Evolutionary conservation across 2,888 invertebrate genomes (phyloP).

Genomic region (Buathra laborator): DNA sequence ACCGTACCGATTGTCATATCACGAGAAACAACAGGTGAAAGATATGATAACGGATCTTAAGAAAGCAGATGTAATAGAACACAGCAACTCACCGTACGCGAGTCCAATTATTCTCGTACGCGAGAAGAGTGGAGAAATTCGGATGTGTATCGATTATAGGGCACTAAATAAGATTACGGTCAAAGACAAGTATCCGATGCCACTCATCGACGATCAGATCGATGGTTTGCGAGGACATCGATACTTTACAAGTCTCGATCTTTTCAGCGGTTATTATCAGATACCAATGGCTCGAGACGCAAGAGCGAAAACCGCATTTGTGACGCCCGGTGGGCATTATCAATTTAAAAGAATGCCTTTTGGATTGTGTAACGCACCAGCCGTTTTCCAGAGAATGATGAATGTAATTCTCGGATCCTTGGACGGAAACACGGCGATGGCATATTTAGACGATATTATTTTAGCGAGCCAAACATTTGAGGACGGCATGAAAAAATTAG

Average conservation of each 20-base stretch:
- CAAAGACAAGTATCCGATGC: constrained; percentile 78
- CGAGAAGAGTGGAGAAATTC: constrained; percentile 69
- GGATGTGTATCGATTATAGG: constrained; percentile 73
- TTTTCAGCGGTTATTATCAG: constrained; percentile 78
- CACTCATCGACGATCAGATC: constrained; percentile 80
- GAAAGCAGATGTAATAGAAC: constrained; percentile 62
- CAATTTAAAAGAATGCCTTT: constrained; percentile 82
- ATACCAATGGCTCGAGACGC: constrained; percentile 76
- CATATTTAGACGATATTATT: constrained; percentile 72
- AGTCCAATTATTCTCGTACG: constrained; percentile 63
- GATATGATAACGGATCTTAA: constrained; percentile 61
- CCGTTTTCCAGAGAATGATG: constrained; percentile 80
- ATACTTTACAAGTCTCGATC: constrained; percentile 77
- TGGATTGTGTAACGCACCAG: constrained; percentile 81
- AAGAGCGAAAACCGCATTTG: constrained; percentile 78
- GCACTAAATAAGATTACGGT: constrained; percentile 70
- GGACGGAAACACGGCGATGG: constrained; percentile 59
- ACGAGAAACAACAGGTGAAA: constrained; percentile 67
- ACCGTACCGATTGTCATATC: constrained; percentile 33
- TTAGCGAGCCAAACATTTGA: constrained; percentile 67
- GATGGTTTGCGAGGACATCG: constrained; percentile 73
- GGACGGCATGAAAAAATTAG: background rate
- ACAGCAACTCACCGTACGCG: constrained; percentile 66
- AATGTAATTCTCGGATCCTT: constrained; percentile 71
- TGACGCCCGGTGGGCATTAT: constrained; percentile 80